Evolutionary conservation across 64 coral and sea anemone species (phyloP).

Genomic region (Hydrozoanthus tunicans): DNA sequence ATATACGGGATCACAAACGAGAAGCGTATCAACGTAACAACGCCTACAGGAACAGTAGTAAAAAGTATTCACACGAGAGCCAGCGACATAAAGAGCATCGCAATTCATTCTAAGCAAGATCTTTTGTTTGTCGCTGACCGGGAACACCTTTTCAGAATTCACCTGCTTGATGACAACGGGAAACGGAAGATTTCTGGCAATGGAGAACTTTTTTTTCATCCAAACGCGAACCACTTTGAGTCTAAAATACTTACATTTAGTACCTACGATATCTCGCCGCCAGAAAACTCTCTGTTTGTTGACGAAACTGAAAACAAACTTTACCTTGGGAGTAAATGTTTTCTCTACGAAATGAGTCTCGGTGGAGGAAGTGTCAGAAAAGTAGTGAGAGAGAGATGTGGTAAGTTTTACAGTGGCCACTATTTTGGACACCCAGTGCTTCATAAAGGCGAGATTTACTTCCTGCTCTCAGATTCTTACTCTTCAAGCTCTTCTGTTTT

Average conservation of each 20-base stretch:
- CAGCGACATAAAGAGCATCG: background rate
- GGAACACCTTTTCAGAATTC: background rate
- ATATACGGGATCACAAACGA: background rate
- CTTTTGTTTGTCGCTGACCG: conserved; percentile 21
- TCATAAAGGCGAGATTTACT: background rate
- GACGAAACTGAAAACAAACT: conserved; percentile 3
- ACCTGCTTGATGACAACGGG: conserved; percentile 25
- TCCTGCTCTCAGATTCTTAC: background rate
- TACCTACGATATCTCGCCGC: background rate
- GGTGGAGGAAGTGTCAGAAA: background rate
- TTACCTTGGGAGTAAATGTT: background rate
- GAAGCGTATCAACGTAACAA: background rate
- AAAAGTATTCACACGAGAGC: conserved; percentile 4
- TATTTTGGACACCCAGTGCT: background rate
- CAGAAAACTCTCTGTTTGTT: conserved; percentile 3
- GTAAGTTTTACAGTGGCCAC: no score
- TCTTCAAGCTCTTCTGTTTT: background rate
- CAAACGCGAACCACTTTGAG: conserved; percentile 28
- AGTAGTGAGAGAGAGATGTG: background rate
- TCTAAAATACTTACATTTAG: background rate
- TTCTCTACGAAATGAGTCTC: conserved; percentile 18
- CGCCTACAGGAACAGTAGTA: background rate
- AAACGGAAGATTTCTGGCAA: conserved; percentile 41
- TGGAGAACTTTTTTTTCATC: conserved; percentile 23
- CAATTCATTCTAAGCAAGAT: conserved; percentile 33